Base-by-base conservation (phyloP, 2,888 invertebrate genomes). In the Epirrita christyi region DNA sequence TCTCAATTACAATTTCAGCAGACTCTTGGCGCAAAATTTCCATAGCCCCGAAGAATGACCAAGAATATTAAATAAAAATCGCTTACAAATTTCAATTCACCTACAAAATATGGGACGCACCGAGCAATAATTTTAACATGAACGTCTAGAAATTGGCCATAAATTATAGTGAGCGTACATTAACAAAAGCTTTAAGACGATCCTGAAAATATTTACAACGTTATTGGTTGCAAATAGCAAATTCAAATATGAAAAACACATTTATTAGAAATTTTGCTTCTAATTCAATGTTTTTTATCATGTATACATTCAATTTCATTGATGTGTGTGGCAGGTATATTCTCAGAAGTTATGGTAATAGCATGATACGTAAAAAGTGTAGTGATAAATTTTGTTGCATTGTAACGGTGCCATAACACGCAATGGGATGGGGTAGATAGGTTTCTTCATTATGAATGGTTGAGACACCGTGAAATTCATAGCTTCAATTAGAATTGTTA, bases 141-240 rank as follows among this genome's bases (percentile, higher is more conserved):
- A 64, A 59, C 62, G 60, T 68, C 66, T 66, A 55, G 62, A 70
- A 70, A 69, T 66, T 66, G 70, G 61, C 45, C 45, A 68, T 69
- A 68, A 70, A 69, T 70, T 63, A 64, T 55, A 64, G 58, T 57
- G 38, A 54, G 48, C 54, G 62, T 42, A 51, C 59, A 60, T 63
- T 63, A 49, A 53, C 58, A 58, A 58, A 53, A 49, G 58, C 58
- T 48, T 57, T 34, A 50, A 45, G 44, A 52, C 43, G 52, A 32
- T 40, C 56, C 41, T 15, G 52, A 49, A 58, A 58, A 58, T 53
- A 53, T 58, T 44, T 45, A 53, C 49, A 53, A 29, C 52, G 52
- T 36, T 32, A 55, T 55, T 49, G 43, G 55, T 40, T 44, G 43
- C 13, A 55, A 55, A 27, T 44, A 43, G 47, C 2, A 37, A 47